Conservation (phyloP, 2,888 invertebrate species). For the Torymus texanus region DNA sequence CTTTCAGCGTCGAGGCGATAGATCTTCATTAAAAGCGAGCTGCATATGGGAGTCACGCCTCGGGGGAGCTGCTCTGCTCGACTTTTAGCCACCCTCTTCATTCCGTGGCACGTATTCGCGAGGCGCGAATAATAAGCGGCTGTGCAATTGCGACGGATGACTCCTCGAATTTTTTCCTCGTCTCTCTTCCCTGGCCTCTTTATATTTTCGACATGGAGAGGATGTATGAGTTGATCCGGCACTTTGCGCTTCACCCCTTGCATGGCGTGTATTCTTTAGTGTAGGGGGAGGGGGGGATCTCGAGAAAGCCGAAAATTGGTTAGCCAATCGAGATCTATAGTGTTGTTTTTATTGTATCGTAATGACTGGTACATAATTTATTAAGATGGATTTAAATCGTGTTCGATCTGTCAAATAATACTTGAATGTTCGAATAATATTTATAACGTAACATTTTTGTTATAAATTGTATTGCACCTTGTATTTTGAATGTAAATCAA, state of each 20-base stretch:
- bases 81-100: slow-evolving; percentile 69
- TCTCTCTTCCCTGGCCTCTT: slow-evolving; percentile 14
- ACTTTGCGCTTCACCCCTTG: too few relatives aligned
- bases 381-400: not conserved
- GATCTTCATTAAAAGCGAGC: slow-evolving; percentile 69
- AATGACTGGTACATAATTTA: not conserved
- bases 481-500: too few relatives aligned
- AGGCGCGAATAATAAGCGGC: slow-evolving; percentile 59
- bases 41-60: slow-evolving; percentile 68
- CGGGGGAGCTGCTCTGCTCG: slow-evolving; percentile 53
- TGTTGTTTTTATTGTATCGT: not conserved
- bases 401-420: too few relatives aligned
- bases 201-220: not conserved
- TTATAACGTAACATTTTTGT: too few relatives aligned
- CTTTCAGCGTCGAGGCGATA: slow-evolving; percentile 57
- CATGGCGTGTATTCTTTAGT: not conserved
- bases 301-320: slow-evolving; percentile 17
- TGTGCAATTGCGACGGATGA: slow-evolving; percentile 65
- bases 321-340: not conserved
- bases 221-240: not conserved
- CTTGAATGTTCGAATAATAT: too few relatives aligned
- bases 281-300: not conserved
- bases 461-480: too few relatives aligned
- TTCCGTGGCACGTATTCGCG: slow-evolving; percentile 66
- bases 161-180: slow-evolving; percentile 59